phyloP scores from a whole-genome alignment of 2,113 vertebrate genomes.

The Sylvia atricapilla region DNA sequence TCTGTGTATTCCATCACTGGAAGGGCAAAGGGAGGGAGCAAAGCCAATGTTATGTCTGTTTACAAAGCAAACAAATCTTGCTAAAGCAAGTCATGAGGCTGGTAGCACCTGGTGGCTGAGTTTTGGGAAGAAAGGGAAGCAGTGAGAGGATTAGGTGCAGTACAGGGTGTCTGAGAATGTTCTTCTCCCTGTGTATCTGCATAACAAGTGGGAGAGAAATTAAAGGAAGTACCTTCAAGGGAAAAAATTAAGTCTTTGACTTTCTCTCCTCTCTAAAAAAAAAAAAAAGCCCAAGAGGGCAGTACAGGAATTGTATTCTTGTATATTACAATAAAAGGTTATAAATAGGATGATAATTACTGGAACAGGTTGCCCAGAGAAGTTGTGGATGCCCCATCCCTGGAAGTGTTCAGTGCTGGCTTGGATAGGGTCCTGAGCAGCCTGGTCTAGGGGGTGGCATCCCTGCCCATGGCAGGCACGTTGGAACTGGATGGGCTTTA shows the following conservation, averaged over 20 bases:
- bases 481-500: not conserved
- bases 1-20: fast-evolving
- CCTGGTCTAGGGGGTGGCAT: not conserved
- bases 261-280: not conserved
- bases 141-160: not conserved
- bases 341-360: not conserved
- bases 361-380: not conserved
- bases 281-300: not conserved
- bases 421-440: not conserved
- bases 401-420: not conserved
- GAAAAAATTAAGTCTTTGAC: not conserved
- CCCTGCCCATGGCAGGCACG: not conserved
- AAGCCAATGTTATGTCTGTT: not conserved
- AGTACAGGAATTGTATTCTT: not conserved
- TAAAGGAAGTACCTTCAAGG: not conserved
- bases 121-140: not conserved
- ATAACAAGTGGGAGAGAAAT: not conserved
- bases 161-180: not conserved
- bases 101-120: not conserved
- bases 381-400: not conserved
- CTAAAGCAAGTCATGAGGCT: not conserved
- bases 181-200: not conserved
- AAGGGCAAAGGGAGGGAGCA: not conserved
- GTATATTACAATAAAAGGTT: not conserved
- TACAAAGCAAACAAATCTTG: not conserved